Percentiles rank a stretch among this genome's conserved stretches.
phyloP scores from a whole-genome alignment of 2,888 invertebrate species.

The Adineta ricciae region DNA sequence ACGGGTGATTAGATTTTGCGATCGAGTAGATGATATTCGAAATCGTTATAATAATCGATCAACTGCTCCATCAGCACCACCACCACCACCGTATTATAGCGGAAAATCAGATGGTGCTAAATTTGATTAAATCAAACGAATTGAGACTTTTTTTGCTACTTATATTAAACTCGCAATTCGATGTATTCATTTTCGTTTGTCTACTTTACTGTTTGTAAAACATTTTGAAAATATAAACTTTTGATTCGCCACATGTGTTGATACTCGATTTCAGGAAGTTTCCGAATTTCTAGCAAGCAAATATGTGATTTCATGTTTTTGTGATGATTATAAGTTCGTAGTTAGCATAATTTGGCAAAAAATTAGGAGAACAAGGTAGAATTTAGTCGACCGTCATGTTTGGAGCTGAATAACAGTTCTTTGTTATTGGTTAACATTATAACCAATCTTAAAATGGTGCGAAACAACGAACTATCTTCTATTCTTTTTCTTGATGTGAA shows the following conservation, averaged over 20 bases:
- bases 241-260: no score
- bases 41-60: not conserved
- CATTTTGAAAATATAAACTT: no score
- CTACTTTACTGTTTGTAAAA: not conserved
- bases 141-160: not conserved
- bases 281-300: no score
- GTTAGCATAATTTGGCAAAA: no score
- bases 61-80: not conserved
- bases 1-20: not conserved
- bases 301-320: no score
- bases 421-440: not conserved
- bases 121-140: not conserved
- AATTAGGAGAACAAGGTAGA: no score
- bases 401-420: not conserved
- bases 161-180: not conserved
- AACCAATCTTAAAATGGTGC: not conserved
- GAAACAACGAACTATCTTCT: not conserved
- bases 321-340: no score
- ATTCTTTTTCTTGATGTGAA: not conserved
- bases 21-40: not conserved
- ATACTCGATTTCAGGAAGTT: no score
- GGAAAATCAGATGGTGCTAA: not conserved
- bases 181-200: not conserved
- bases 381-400: no score
- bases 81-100: not conserved